Evolutionary conservation across 23 tunicate genomes (phyloP).

Genomic region (Botrylloides violaceus): DNA sequence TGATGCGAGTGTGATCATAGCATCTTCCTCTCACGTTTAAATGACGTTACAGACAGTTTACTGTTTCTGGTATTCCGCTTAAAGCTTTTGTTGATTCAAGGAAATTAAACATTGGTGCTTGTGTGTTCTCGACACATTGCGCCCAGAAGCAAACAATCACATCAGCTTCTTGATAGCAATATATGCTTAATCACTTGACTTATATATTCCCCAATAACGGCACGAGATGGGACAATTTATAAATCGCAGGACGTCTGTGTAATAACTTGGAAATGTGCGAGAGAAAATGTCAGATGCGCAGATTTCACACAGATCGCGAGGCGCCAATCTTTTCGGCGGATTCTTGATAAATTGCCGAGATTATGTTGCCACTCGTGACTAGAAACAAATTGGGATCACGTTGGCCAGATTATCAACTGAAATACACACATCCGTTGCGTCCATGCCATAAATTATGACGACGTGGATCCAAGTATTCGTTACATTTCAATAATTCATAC

Average conservation of each 20-base stretch:
- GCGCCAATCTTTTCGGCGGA: neutral
- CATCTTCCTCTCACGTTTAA: neutral
- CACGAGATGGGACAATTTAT: neutral
- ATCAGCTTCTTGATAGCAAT: neutral
- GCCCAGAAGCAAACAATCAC: neutral
- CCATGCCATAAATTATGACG: neutral
- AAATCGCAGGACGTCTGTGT: neutral
- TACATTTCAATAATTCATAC: neutral
- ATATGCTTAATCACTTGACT: neutral
- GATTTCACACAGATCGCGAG: neutral
- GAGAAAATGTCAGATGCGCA: neutral
- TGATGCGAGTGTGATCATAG: neutral
- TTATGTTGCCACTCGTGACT: too few relatives aligned
- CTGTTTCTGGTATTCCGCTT: neutral
- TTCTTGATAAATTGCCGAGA: neutral
- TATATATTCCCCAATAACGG: neutral
- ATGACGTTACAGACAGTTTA: neutral
- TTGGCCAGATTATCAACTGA: too few relatives aligned
- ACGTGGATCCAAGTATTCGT: neutral
- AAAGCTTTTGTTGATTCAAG: conserved; percentile 6
- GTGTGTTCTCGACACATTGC: conserved; percentile 27
- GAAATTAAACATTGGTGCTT: conserved; percentile 12
- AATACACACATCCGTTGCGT: too few relatives aligned
- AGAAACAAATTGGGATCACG: too few relatives aligned
- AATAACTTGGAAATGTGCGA: neutral